A percentile compares a stretch with the other conserved stretches of the same genome.
Conservation (phyloP, 2,888 invertebrate species). For the Thysanoteuthis rhombus region DNA sequence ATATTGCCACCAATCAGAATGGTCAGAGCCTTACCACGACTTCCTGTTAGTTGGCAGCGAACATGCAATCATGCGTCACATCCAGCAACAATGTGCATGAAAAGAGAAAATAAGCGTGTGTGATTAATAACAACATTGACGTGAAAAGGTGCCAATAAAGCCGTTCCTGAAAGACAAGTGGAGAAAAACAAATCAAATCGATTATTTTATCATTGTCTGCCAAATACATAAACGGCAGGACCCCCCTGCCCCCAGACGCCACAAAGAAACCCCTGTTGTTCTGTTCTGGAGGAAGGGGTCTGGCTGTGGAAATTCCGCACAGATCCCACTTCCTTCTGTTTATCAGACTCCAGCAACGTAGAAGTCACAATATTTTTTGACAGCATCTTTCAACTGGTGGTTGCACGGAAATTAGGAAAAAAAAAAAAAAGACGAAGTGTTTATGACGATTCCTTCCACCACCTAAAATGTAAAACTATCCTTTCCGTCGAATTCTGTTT, state of each 20-base stretch:
- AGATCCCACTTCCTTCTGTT: too few species aligned
- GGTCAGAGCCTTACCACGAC: conserved; percentile 35
- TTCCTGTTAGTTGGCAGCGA: conserved; percentile 35
- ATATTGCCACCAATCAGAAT: conserved; percentile 1
- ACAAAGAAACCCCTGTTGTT: not conserved
- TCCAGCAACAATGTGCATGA: conserved; percentile 33
- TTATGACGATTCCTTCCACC: too few species aligned
- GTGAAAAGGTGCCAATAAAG: conserved; percentile 24
- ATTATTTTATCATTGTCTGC: not conserved
- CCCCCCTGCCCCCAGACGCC: not conserved
- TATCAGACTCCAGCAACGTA: too few species aligned
- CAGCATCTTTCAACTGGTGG: too few species aligned
- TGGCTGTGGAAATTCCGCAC: too few species aligned
- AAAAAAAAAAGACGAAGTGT: too few species aligned
- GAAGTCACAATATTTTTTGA: too few species aligned
- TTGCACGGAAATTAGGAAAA: too few species aligned
- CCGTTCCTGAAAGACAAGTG: conserved; percentile 28
- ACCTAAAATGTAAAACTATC: too few species aligned
- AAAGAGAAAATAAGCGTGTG: conserved; percentile 34
- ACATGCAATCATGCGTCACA: conserved; percentile 34
- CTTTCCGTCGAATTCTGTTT: too few species aligned
- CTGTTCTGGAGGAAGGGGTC: not conserved
- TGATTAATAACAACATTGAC: conserved; percentile 31
- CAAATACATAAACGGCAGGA: not conserved
- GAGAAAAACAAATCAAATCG: not conserved